phyloP scores from a whole-genome alignment of 2,888 invertebrate genomes.

The Nebria brevicollis region DNA sequence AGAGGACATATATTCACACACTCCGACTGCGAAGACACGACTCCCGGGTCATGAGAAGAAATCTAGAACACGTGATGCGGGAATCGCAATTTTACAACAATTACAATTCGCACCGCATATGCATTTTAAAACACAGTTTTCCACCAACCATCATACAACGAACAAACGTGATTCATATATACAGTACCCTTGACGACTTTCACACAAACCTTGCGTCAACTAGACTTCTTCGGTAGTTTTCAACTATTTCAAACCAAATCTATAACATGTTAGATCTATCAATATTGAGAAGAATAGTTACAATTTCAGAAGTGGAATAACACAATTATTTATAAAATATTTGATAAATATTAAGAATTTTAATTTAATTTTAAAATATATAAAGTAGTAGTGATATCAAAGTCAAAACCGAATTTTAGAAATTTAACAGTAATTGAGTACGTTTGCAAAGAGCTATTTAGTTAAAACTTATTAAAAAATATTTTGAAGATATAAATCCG shows the following conservation, averaged over 20 bases:
- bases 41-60: neutral
- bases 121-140: conserved; percentile 38
- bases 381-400: too few species aligned
- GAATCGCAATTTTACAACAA: conserved; percentile 33
- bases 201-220: neutral
- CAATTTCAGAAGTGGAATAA: too few species aligned
- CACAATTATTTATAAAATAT: too few species aligned
- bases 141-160: conserved; percentile 6
- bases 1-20: neutral
- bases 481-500: neutral
- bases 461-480: neutral
- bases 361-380: too few species aligned
- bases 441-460: too few species aligned
- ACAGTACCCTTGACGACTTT: conserved; percentile 21
- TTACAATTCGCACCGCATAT: conserved; percentile 46
- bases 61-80: conserved; percentile 4
- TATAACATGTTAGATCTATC: too few species aligned
- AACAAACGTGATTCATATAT: conserved; percentile 13
- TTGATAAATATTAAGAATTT: too few species aligned
- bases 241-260: too few species aligned
- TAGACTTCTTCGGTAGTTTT: neutral
- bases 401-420: too few species aligned
- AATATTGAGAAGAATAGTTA: too few species aligned
- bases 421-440: too few species aligned
- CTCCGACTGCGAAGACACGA: neutral